Evolutionary conservation across 2,888 invertebrate species (phyloP), one percentile per base, ranked within the genome.

Genomic region (Nymphalis urticae): DNA sequence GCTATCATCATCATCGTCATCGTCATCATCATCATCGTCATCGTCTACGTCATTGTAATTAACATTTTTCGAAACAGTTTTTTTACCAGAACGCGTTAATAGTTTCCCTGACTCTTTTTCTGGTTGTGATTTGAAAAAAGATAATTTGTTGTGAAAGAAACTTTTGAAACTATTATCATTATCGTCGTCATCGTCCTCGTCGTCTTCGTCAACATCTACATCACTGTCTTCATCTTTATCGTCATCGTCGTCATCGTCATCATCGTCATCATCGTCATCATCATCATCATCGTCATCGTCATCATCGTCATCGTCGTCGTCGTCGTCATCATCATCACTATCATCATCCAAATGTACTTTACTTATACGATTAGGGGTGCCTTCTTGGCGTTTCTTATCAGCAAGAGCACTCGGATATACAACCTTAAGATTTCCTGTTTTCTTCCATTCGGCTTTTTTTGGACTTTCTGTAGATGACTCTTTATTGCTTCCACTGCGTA

Each of bases 201-300:
- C 86, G 27, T 93, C 89, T 48, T 92, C 82, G 16, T 16, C 54
- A 27, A 24, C 54, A 4, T 24, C 54, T 21, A 85, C 82, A 51
- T 87, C 88, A 50, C n/a, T n/a, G 19, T 51, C 51, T 19, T 51
- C 51, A 62, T 90, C 89, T 62, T 93, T 86, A 27, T 93, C 89
- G 47, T 92, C 82, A 59, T 86, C 83, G 50, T 87, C 88, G 36
- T 93, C 82, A 60, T 86, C 83, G 47, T 87, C 88, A 64, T 90
- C 89, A 62, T 93, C 87, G 27, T 93, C 89, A 24, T 92, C 83
- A 59, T 85, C 83, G 48, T 87, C 88, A 62, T 90, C 89, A 62
- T 93, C 87, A 21, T 93, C 89, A 27, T 92, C 83, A 60, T 85
- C 82, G 47, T 87, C 88, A 62, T 90, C 89, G 62, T 93, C 87